Base-by-base conservation (phyloP, 2,888 invertebrate species). In the Pecten maximus region DNA sequence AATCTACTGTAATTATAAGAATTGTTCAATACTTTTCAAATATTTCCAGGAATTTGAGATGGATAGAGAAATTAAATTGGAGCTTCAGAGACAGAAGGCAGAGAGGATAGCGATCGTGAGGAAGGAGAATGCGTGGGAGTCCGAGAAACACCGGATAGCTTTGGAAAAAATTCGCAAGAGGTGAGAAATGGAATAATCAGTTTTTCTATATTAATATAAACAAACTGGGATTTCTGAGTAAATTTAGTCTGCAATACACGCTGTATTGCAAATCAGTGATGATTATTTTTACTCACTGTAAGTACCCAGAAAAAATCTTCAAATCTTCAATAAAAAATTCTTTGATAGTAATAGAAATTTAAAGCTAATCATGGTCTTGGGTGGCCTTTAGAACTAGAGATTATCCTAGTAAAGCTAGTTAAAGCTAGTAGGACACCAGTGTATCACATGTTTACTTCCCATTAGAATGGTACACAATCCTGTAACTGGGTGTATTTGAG, bases 121-220 rank as follows among this genome's bases (percentile, higher is more conserved):
- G 89, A 96, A 95, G 91, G 96, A 97, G 91, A 93, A 96, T 90
- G 96, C 96, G 6, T 97, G 96, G 96, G 96, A 97, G 89, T 96
- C 96, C 0, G 97, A 97, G 93, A 96, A 96, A 94, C 96, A 96
- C 86, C 93, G 95, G 40, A 94, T 97, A 48, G 95, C 96, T 2
- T 93, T 96, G 44, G 96, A 96, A 88, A 96, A 97, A 94, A 93
- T 96, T 2, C 92, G 94, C 40, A 95, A 94, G 91, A 95, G 96
- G 96, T 96, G 89, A 28, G 88, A 74, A 15, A 23, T 23, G 23
- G 54, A 54, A n/a, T 0, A 2, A 23, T 2, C 4, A 48, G 48
- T 48, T 48, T 48, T 19, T 16, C 48, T 48, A 19, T 40, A 87
- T 12, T 28, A 19, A n/a, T n/a, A n/a, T n/a, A n/a, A n/a, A n/a